Evolutionary conservation across 1,140 invertebrate species (phyloP), one percentile per base, ranked within the genome.

Genomic region (Lordiphosa stackelbergi): DNA sequence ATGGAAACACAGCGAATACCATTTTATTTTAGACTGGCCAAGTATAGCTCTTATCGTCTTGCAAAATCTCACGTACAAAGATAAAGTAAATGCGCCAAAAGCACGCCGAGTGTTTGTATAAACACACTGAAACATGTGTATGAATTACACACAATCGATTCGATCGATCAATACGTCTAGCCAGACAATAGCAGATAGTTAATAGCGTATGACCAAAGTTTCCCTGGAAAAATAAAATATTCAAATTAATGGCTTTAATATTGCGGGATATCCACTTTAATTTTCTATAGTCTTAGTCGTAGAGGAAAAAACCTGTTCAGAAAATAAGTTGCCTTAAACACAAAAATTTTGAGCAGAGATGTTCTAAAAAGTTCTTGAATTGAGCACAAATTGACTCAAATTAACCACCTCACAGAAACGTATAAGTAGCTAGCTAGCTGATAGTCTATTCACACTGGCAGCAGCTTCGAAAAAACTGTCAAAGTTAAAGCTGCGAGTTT

Each of bases 1-100:
- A 31, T 7, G 28, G 48, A 71, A 59, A 47, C 51, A 38, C 34
- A 57, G 43, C 11, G 11, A 46, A 24, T 22, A 51, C 46, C 58
- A 48, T 51, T 71, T 59, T 49, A 9, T 40, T n/a, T 11, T 40
- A n/a, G 40, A 51, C 22, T 41, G 55, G 4, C 1, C 36, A 6
- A 11, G 11, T 48, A 46, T 34, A 31, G 31, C 8, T 34, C 64
- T 68, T 68, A 68, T 68, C 64, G 16, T 7, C 31, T 59, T 66
- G 63, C 63, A 59, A 66, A 66, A 66, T 66, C 54, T 47, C 64
- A 68, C 64, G 64, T 68, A 68, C 47, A 9, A 1, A 48, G 64
- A 68, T 68, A 68, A 68, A 31, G 42, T 12, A 28, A 41, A 46
- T 60, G 34, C 24, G 59, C 38, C 58, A 48, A 47, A 59, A 35